Conservation (phyloP, 2,113 vertebrate species). For the Coregonus clupeaformis region DNA sequence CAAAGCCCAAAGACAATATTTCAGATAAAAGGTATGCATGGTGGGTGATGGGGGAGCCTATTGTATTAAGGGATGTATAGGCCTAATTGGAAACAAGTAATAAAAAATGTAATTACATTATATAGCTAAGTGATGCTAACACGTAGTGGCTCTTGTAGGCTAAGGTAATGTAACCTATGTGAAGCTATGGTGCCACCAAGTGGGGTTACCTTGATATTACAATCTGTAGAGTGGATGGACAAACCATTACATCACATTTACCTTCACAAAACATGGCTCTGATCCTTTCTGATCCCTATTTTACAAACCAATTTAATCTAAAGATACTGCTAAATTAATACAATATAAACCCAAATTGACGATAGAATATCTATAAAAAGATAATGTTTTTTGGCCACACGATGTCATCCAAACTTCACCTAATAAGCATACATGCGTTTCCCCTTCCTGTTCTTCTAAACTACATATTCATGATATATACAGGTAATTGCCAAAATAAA, state of each 20-base stretch:
- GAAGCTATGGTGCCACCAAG: slow-evolving; percentile 45
- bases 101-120: neutral
- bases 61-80: neutral
- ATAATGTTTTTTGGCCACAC: too few species aligned
- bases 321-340: too few species aligned
- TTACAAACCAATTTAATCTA: too few species aligned
- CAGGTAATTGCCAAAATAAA: neutral
- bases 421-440: neutral
- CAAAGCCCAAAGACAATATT: slow-evolving; percentile 39
- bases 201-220: slow-evolving; percentile 30
- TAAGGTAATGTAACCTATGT: neutral
- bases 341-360: too few species aligned
- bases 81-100: neutral
- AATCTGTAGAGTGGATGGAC: neutral
- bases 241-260: neutral
- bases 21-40: slow-evolving; percentile 32
- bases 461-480: neutral
- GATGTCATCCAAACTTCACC: neutral
- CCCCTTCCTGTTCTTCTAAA: neutral
- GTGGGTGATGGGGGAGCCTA: neutral
- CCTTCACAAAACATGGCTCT: neutral
- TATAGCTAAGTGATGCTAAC: neutral
- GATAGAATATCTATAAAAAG: too few species aligned
- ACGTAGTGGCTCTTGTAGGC: neutral
- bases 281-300: neutral